Evolutionary conservation across 2,888 invertebrate species (phyloP).

Genomic region (Chrysopilus asiliformis): DNA sequence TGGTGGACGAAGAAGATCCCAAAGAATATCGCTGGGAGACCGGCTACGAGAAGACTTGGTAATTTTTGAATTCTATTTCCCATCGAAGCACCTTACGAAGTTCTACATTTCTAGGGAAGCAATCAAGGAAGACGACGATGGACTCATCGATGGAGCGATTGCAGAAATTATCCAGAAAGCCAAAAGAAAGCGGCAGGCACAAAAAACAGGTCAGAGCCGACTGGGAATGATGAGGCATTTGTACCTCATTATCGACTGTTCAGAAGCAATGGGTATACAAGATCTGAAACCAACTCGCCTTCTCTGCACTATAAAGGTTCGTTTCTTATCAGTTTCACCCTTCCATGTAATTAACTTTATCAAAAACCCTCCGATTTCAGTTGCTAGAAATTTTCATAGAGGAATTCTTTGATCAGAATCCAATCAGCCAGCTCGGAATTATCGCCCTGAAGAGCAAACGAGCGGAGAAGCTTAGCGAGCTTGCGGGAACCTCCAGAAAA

Average conservation of each 20-base stretch:
- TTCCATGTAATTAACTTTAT: no score
- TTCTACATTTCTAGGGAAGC: conserved; percentile 57
- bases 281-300: conserved; percentile 90
- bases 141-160: conserved; percentile 78
- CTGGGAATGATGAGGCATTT: conserved; percentile 98
- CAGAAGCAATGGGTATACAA: conserved; percentile 86
- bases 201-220: conserved; percentile 62
- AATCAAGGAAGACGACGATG: conserved; percentile 91
- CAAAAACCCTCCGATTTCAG: conserved; percentile 49
- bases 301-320: conserved; percentile 72
- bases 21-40: conserved; percentile 93
- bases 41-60: conserved; percentile 92
- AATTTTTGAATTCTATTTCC: conserved; percentile 22
- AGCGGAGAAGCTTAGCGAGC: conserved; percentile 81
- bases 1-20: conserved; percentile 59
- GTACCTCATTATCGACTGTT: conserved; percentile 82
- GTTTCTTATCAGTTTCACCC: no score
- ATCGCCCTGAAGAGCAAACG: conserved; percentile 84
- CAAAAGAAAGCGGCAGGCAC: conserved; percentile 60
- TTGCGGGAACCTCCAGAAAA: conserved; percentile 75
- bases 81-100: background rate
- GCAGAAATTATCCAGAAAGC: conserved; percentile 85
- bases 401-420: conserved; percentile 97
- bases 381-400: conserved; percentile 85
- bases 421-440: conserved; percentile 91